Evolutionary conservation across 2,113 vertebrate genomes (phyloP).

Genomic region (Dicerorhinus sumatrensis): DNA sequence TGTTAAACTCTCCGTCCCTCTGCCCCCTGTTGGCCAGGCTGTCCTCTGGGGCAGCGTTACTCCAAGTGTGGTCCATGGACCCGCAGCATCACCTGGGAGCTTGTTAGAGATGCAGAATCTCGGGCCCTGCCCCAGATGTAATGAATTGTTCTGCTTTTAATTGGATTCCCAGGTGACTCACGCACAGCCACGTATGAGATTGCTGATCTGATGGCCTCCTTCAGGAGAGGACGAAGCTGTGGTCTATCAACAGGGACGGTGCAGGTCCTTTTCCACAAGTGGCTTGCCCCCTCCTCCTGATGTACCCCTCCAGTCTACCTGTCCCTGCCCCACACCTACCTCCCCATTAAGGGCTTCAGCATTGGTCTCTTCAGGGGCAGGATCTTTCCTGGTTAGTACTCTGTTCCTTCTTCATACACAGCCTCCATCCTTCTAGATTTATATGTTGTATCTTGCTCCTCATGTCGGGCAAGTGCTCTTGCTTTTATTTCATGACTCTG

Average conservation of each 20-base stretch:
- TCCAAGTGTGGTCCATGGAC: not conserved
- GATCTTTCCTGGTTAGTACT: not conserved
- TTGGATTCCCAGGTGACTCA: not conserved
- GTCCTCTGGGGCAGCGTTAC: not conserved
- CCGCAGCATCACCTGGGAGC: not conserved
- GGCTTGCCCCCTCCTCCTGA: not conserved
- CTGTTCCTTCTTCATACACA: not conserved
- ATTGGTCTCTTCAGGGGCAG: not conserved
- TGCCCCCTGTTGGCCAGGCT: not conserved
- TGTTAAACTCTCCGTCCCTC: not conserved
- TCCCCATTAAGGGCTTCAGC: not conserved
- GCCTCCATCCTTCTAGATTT: not conserved
- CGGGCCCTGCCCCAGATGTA: not conserved
- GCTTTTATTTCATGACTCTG: not conserved
- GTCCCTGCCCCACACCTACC: not conserved
- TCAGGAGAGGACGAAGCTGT: not conserved
- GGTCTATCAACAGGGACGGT: not conserved
- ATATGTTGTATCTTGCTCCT: rapidly evolving
- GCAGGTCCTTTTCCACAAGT: not conserved
- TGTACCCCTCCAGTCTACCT: not conserved
- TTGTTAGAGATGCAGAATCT: not conserved
- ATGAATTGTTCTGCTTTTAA: not conserved
- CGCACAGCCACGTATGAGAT: not conserved
- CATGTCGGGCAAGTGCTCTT: not conserved
- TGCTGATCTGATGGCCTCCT: too few relatives aligned